phyloP scores from a whole-genome alignment of 2,113 vertebrate species.

The Daboia siamensis region DNA sequence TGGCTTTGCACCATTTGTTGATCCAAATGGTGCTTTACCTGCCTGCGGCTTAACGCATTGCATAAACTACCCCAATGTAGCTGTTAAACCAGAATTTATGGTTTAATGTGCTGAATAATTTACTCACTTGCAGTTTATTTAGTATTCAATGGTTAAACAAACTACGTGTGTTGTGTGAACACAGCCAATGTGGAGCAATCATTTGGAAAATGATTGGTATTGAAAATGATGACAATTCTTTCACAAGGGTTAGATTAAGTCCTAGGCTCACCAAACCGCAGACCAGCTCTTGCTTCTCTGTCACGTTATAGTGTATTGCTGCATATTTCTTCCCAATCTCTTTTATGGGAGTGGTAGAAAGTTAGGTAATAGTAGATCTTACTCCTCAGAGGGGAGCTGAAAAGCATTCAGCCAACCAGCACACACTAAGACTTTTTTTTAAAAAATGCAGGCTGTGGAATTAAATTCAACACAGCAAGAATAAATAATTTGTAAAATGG shows the following conservation, averaged over 20 bases:
- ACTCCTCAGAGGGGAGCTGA: neutral
- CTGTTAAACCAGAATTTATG: neutral
- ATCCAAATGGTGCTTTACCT: neutral
- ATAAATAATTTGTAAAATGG: constrained; percentile 59
- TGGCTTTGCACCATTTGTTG: neutral
- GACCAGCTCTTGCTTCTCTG: neutral
- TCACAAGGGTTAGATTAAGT: neutral
- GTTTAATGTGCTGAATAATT: neutral
- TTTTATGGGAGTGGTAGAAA: neutral
- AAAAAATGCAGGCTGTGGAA: constrained; percentile 43
- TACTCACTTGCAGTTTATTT: neutral
- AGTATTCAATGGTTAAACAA: neutral
- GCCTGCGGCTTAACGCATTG: neutral
- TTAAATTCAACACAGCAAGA: constrained; percentile 44
- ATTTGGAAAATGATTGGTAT: neutral
- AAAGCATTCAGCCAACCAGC: constrained; percentile 17
- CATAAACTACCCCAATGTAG: neutral
- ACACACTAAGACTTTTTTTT: constrained; percentile 1
- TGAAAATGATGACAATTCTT: neutral
- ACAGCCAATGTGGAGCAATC: neutral
- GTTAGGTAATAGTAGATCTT: neutral
- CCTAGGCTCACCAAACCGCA: neutral
- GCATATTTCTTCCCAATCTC: neutral
- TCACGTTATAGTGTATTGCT: neutral
- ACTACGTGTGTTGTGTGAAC: neutral